A percentile compares a stretch with the other conserved stretches of the same genome.
Conservation (phyloP, 2,113 vertebrate genomes). For the Dascyllus trimaculatus region DNA sequence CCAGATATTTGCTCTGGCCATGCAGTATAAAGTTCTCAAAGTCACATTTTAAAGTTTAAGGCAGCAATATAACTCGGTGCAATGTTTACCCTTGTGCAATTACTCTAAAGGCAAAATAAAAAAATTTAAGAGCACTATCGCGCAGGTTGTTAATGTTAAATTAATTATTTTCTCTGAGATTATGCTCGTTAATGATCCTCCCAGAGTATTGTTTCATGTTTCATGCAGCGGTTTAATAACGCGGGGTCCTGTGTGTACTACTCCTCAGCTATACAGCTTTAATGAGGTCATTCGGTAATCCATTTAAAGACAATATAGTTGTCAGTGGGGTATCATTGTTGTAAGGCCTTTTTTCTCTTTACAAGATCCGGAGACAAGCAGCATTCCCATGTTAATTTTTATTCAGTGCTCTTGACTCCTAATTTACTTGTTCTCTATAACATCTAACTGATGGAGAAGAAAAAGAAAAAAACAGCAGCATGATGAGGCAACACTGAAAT, state of each 20-base stretch:
- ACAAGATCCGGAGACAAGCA: neutral
- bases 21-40: slow-evolving; percentile 34
- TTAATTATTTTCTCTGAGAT: slow-evolving; percentile 32
- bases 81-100: slow-evolving; percentile 4
- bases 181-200: slow-evolving; percentile 25
- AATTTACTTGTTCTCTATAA: neutral
- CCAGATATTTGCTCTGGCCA: slow-evolving; percentile 18
- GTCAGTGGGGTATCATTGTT: slow-evolving; percentile 22
- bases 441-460: neutral
- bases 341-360: neutral
- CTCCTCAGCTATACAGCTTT: slow-evolving; percentile 1
- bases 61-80: neutral
- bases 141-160: slow-evolving; percentile 29
- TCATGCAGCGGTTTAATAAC: slow-evolving; percentile 41
- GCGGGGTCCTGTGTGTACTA: slow-evolving; percentile 5
- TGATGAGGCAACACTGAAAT: neutral
- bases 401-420: neutral
- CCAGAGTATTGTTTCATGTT: slow-evolving; percentile 3
- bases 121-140: slow-evolving; percentile 13
- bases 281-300: slow-evolving; percentile 43
- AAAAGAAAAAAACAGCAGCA: slow-evolving; percentile 4
- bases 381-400: neutral
- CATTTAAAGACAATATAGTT: slow-evolving; percentile 47
- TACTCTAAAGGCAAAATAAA: slow-evolving; percentile 18
- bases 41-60: slow-evolving; percentile 51